A percentile compares a stretch with the other conserved stretches of the same genome.
Conservation (phyloP, 2,797 vertebrate genomes). For the Otolemur crassicaudatus region DNA sequence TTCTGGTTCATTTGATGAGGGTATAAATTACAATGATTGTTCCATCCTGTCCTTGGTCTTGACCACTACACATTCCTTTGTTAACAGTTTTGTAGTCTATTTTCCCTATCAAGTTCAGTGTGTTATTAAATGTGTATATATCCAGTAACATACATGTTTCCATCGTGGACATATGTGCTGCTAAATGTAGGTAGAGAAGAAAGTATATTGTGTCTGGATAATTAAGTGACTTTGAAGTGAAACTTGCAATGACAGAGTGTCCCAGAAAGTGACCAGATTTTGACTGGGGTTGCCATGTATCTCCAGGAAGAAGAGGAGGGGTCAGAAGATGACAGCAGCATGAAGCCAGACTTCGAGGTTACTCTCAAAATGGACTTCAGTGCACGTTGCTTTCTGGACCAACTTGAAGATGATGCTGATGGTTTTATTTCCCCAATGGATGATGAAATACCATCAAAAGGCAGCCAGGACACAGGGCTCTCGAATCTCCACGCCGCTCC, state of each 20-base stretch:
- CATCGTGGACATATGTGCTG: background rate
- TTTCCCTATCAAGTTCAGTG: background rate
- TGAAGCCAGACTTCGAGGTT: slow-evolving; percentile 90
- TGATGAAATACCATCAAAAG: slow-evolving; percentile 92
- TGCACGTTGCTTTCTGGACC: slow-evolving; percentile 93
- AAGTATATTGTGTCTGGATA: background rate
- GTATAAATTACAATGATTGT: background rate
- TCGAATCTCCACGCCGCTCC: slow-evolving; percentile 97
- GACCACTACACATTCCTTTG: background rate
- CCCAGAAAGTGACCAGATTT: background rate
- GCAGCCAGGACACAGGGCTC: slow-evolving; percentile 92
- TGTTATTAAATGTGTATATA: background rate
- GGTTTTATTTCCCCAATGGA: slow-evolving; percentile 97
- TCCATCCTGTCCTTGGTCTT: background rate
- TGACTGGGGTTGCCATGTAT: background rate
- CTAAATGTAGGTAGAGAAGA: background rate
- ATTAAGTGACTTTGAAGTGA: background rate
- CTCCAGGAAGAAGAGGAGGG: slow-evolving; percentile 93
- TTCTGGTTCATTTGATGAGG: background rate
- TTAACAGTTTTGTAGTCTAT: background rate
- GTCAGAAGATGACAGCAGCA: slow-evolving; percentile 93
- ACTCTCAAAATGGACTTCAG: slow-evolving; percentile 91
- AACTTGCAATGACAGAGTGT: background rate
- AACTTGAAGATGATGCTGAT: slow-evolving; percentile 94
- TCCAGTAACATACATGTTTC: background rate